Base-by-base conservation (phyloP, 2,797 vertebrate species). In the Falco concolor region DNA sequence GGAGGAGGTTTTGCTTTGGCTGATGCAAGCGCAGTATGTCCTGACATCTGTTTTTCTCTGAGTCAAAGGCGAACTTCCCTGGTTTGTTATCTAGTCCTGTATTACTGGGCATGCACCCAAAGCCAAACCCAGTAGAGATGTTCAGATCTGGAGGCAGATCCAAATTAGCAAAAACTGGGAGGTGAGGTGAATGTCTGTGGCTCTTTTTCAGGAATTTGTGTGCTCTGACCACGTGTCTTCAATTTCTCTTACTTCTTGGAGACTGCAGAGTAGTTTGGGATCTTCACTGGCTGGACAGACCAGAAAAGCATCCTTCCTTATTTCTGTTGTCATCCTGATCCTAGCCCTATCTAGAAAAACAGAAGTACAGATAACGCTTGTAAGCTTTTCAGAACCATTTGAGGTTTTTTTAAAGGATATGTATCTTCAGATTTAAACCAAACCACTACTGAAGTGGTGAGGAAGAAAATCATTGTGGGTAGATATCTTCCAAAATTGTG, bases 1-100 rank as follows among this genome's bases (percentile, higher is more conserved):
- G 99, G 99, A 67, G 99, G 99, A 34, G 99, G 99, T 28, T 99
- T 99, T 90, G 99, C 99, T 38, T 95, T 99, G 89, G 99, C 99
- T 65, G 99, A 98, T 95, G 99, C 99, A 88, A 99, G 99, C 3
- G 99, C 99, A 97, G 99, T 99, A 98, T 95, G 91, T 89, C 56
- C 84, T 57, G 70, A 89, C 47, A 70, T 65, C 88, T 93, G 38
- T 87, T 90, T 86, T 81, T 87, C 75, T 89, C 68, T 94, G 88
- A 85, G 65, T 87, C 65, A 80, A 69, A 90, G 75, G 36, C 32
- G 1, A 70, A 75, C 75, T 89, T 90, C 36, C 57, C 78, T 89
- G 91, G 49, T 94, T 95, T 93, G 77, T 89, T 94, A 80, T 40
- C 74, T 93, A 52, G 85, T 90, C 68, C 45, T 79, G 30, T 93